Base-by-base conservation (phyloP, 2,888 invertebrate genomes). In the Troides helena region DNA sequence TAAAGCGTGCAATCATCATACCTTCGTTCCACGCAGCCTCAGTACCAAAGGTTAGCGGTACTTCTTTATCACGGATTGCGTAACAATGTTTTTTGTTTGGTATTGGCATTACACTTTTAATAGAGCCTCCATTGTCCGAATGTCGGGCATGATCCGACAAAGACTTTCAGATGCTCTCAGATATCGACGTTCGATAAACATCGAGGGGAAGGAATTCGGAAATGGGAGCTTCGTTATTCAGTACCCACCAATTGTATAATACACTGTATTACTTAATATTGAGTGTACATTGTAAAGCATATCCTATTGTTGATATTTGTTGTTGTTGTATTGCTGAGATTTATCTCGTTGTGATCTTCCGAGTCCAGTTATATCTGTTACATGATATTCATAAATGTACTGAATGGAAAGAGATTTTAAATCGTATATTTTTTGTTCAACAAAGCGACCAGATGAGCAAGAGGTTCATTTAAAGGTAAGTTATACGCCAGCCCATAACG, bases 61-160 rank as follows among this genome's bases (percentile, higher is more conserved):
- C 72, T 57, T 67, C 74, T 73, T 77, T 77, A 74, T 74, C 72
- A 72, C 74, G 74, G 75, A 77, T 87, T 86, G 83, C 83, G 85
- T 82, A 86, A 86, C 79, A 74, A 68, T 65, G 74, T 85, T 85
- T 18, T 53, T 53, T 50, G 1, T 82, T 83, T 83, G 82, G 84
- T 78, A 81, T 83, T 78, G 79, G 79, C 76, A 80, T 77, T 81
- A 75, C 74, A 78, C 77, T 80, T 77, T 77, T 78, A 76, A 78
- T 75, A 80, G 75, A 73, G 74, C 70, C 70, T 76, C 78, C 76
- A 77, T 84, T 84, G 80, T 81, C 76, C 75, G 76, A 77, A 77
- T 74, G 75, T 76, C 76, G 74, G 67, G 59, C 68, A 72, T 70
- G 70, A 69, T 65, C 70, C 73, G 72, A 76, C 73, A 75, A 73